Evolutionary conservation across 2,888 invertebrate genomes (phyloP), one percentile per base, ranked within the genome.

Genomic region (Papilio gigon): DNA sequence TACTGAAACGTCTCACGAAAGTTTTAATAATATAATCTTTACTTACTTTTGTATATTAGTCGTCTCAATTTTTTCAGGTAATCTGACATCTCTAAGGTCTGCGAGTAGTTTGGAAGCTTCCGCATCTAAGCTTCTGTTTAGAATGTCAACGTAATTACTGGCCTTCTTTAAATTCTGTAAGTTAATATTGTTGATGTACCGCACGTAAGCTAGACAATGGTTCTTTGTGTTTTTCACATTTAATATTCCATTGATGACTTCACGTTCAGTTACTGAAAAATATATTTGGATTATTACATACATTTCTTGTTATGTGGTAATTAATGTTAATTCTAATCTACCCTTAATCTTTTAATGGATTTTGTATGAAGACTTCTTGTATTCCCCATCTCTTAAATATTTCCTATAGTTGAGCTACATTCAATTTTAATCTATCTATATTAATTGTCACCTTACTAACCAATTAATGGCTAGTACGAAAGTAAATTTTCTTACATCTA

Each of bases 181-280:
- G 85, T 99, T 99, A 70, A 99, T 99, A 84, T 99, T 98, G 89
- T 98, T 98, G 84, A 99, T 99, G 86, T 98, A 98, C 67, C 99
- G 93, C 4, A 97, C 94, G 87, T 99, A 99, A 0, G 98, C 98
- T 53, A 99, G 91, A 78, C 98, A 98, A 86, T 99, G 98, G 80
- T 98, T 98, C 84, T 97, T 97, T 0, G 98, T 98, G 81, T 98
- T 98, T 81, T 96, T 97, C 0, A 98, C 98, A 80, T 96, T 97
- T 20, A 99, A 88, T 5, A 99, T 94, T 0, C 99, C 99, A 80
- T 98, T 98, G 76, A 98, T 98, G 0, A 99, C 98, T 91, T 99
- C 99, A 56, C 99, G 93, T 91, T 99, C 99, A 1, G 99, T 99
- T 27, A 99, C 99, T 98, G 86, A 42, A 82, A n/a, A 84, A 56